phyloP scores from a whole-genome alignment of 2,797 vertebrate genomes.

The Potorous gilbertii region DNA sequence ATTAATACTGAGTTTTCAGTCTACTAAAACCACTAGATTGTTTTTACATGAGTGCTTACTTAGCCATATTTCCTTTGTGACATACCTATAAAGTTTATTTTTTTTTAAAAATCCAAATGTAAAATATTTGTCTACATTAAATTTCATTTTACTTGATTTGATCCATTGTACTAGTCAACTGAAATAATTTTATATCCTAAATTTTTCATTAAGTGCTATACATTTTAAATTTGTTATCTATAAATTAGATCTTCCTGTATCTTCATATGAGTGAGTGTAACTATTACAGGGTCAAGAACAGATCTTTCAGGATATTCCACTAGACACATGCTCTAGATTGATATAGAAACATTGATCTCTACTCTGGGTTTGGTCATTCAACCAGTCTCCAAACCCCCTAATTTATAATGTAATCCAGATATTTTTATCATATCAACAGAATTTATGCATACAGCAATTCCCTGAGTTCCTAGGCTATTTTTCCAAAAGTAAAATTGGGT shows the following conservation, averaged over 20 bases:
- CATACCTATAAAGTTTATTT: background rate
- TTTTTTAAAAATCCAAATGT: background rate
- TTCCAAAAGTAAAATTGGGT: background rate
- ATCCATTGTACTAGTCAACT: background rate
- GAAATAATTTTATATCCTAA: background rate
- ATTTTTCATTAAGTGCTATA: background rate
- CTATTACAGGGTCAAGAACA: background rate
- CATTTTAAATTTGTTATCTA: background rate
- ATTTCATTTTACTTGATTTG: background rate
- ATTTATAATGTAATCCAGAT: background rate
- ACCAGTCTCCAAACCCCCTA: background rate
- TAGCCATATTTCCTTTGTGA: background rate
- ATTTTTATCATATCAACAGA: background rate
- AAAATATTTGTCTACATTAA: background rate
- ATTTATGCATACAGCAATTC: background rate
- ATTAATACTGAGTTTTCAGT: background rate
- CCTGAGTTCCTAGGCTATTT: background rate
- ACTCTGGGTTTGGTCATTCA: background rate
- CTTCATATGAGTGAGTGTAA: background rate
- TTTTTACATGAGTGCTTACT: background rate
- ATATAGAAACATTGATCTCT: background rate
- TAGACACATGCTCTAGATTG: background rate
- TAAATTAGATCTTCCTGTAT: background rate
- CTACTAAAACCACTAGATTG: background rate
- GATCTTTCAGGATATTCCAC: background rate